These are phyloP conservation scores for Liodrosophila aerea DNA, from an alignment of 2,888 invertebrate genomes.

Conservation along the genomic window DNA sequence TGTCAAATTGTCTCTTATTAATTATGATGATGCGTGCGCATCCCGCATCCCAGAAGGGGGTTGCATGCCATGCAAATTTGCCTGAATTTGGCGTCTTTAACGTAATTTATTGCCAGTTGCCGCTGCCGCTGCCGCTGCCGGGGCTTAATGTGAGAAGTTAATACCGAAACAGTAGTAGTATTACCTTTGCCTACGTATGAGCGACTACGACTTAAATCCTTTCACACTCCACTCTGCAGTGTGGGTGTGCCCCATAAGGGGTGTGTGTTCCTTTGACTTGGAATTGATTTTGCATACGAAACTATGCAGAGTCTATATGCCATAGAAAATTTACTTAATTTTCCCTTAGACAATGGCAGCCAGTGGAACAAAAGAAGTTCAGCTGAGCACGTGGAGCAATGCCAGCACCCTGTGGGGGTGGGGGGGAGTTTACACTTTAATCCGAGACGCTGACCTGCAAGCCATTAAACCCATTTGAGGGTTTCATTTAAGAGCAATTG, in stretches of 20 bases:
- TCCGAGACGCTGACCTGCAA: conserved; percentile 34
- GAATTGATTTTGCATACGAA: conserved; percentile 64
- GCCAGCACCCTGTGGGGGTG: conserved; percentile 30
- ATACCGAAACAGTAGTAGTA: no score
- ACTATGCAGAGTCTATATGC: conserved; percentile 68
- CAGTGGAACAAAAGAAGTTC: conserved; percentile 53
- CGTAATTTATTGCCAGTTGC: conserved; percentile 66
- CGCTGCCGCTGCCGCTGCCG: conserved; percentile 16
- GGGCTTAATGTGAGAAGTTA: conserved; percentile 71
- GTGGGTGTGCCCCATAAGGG: conserved; percentile 5
- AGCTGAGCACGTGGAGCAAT: conserved; percentile 14
- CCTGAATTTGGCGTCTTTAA: conserved; percentile 72
- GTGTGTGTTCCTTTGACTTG: conserved; percentile 26
- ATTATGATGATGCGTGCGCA: conserved; percentile 77
- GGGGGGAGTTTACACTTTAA: conserved; percentile 20
- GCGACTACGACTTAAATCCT: conserved; percentile 49
- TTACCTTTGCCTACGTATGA: conserved; percentile 10
- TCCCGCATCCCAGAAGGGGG: conserved; percentile 19
- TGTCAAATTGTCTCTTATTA: conserved; percentile 80
- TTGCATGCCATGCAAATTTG: conserved; percentile 65
- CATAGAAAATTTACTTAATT: conserved; percentile 69
- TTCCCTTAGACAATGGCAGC: conserved; percentile 65
- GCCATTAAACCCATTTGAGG: conserved; percentile 37
- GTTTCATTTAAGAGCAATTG: conserved; percentile 3
- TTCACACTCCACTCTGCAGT: conserved; percentile 4